Conservation (phyloP, 2,888 invertebrate species). For the Tortricodes alternella region DNA sequence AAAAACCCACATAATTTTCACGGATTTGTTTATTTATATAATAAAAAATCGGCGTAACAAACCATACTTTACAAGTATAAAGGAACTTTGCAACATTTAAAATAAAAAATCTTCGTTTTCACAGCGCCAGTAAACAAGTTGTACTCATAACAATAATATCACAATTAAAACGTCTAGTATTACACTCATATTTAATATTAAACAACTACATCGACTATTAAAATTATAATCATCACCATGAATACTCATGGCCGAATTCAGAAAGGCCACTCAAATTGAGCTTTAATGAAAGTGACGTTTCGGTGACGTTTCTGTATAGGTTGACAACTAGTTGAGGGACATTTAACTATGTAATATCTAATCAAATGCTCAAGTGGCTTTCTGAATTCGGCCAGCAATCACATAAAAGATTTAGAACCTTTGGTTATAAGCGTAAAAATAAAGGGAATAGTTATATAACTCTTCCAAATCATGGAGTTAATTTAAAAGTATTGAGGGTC, state of each 20-base stretch:
- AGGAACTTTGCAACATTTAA: constrained; percentile 39
- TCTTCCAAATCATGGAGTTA: too few species aligned
- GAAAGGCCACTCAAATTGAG: too few species aligned
- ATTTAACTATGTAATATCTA: too few species aligned
- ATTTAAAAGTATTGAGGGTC: too few species aligned
- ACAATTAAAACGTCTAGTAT: constrained; percentile 42
- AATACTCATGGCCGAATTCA: too few species aligned
- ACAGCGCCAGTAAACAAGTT: constrained; percentile 42
- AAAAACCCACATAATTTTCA: constrained; percentile 15
- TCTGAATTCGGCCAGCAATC: too few species aligned
- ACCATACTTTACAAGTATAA: constrained; percentile 41
- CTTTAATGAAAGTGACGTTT: too few species aligned
- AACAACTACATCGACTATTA: constrained; percentile 29
- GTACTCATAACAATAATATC: constrained; percentile 47
- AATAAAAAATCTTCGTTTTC: constrained; percentile 37
- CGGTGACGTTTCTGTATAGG: too few species aligned
- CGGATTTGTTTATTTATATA: constrained; percentile 47
- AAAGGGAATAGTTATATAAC: not conserved
- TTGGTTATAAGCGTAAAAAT: constrained; percentile 17
- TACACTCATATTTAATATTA: constrained; percentile 35
- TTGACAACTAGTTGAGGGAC: too few species aligned
- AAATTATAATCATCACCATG: too few species aligned
- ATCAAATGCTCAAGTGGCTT: too few species aligned
- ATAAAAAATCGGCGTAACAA: constrained; percentile 44
- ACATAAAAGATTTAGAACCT: constrained; percentile 19